Evolutionary conservation across 2,888 invertebrate genomes (phyloP), one percentile per base, ranked within the genome.

Genomic region (Phoenoteleia sp.): DNA sequence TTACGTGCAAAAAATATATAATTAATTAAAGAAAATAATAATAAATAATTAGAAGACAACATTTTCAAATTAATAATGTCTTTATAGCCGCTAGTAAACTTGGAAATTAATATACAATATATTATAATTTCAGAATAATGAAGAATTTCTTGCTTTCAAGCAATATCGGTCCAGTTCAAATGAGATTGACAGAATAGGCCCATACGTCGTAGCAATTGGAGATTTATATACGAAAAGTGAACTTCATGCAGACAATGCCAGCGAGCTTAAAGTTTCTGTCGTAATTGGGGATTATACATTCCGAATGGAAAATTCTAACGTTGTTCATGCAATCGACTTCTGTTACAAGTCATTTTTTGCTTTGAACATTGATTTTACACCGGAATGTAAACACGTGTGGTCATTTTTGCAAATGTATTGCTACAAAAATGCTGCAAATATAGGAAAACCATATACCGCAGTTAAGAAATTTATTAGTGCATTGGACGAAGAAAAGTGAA

Each of bases 291-390:
- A n/a, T n/a, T n/a, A n/a, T n/a, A n/a, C n/a, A n/a, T n/a, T n/a
- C n/a, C n/a, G n/a, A n/a, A n/a, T n/a, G n/a, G n/a, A n/a, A n/a
- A n/a, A n/a, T n/a, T n/a, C n/a, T n/a, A n/a, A n/a, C n/a, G n/a
- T n/a, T n/a, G n/a, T n/a, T n/a, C n/a, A 75, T n/a, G 84, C 75
- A 39, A 54, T 84, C 1, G 64, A 75, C 56, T 84, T 39, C 17
- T 84, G 84, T 54, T 84, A 74, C 17, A 84, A 84, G 25, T 60
- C 66, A 54, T 84, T 80, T 75, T 84, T 76, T 19, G 56, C 75
- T 1, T 56, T 84, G n/a, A 52, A 54, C 19, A 33, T 80, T 36
- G 69, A 75, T 1, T 80, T 84, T 9, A 33, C 64, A 15, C 7
- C 21, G 9, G 60, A 75, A 33, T 71, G 71, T 17, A 75, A 45